Evolutionary conservation across 2,797 vertebrate genomes (phyloP), one percentile per base, ranked within the genome.

Genomic region (Morelia viridis): DNA sequence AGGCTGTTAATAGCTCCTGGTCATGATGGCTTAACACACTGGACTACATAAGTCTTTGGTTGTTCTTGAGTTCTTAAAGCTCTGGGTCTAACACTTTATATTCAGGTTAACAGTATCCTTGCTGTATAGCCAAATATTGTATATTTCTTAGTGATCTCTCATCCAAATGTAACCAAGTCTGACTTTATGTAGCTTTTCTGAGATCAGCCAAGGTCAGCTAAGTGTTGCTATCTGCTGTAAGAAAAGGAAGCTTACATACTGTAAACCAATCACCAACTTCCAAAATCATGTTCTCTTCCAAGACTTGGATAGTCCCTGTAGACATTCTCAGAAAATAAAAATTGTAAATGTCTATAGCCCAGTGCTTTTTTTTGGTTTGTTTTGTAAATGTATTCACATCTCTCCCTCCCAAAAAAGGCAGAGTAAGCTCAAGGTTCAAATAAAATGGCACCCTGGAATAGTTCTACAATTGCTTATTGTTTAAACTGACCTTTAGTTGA

Each of bases 401-500:
- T 57, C 5, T 1, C 46, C 26, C 41, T 64, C 26, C 46, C 24
- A 26, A 50, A 50, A 41, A n/a, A 46, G 2, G 7, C 12, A 62
- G 24, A 62, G 10, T 64, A 61, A 64, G 22, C 53, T 85, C 41
- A 15, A 26, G 11, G 12, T 5, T 46, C 35, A 88, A 88, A 62
- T 46, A 41, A 62, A 41, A 64, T 46, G 4, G 5, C 17, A 64
- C 22, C 8, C 17, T 71, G 64, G 28, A 57, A 89, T 11, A 22
- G 9, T 71, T 56, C 28, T 22, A 10, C 31, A 65, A 68, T 94
- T 91, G 92, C 50, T 93, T 91, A 90, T 93, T 95, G 90, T 93
- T 94, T 94, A 97, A 97, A 96, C 96, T 95, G 93, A 97, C 95
- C 90, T 93, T 92, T 95, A 96, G 94, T 96, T 94, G 90, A 97